These are phyloP conservation scores for Agapornis roseicollis DNA, from an alignment of 2,113 vertebrate genomes.

Conservation along the genomic window DNA sequence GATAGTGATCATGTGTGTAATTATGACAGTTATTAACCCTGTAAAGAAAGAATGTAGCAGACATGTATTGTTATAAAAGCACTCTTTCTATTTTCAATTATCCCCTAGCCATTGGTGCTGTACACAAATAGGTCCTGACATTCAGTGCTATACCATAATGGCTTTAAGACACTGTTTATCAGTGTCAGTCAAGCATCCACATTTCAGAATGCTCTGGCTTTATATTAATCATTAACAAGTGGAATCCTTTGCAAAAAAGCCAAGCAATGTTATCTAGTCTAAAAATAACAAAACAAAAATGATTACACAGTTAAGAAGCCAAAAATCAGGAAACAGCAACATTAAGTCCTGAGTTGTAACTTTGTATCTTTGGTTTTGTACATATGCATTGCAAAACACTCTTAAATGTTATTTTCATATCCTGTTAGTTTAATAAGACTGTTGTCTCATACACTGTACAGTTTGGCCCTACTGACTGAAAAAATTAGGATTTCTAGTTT, in stretches of 20 bases:
- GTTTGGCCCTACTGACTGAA: not conserved
- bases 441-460: not conserved
- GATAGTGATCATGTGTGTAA: not conserved
- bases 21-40: not conserved
- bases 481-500: not conserved
- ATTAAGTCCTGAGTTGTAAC: not conserved
- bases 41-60: not conserved
- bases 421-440: not conserved
- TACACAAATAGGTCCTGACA: not conserved
- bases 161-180: not conserved
- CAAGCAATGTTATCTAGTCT: not conserved
- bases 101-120: not conserved
- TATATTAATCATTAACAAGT: not conserved
- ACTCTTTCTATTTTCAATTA: not conserved
- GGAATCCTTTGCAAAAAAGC: not conserved
- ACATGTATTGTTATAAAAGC: not conserved
- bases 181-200: not conserved
- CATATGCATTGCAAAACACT: not conserved
- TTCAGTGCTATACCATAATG: not conserved
- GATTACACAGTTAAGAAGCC: not conserved
- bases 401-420: not conserved
- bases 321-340: not conserved
- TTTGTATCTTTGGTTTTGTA: not conserved
- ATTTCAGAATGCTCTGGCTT: not conserved
- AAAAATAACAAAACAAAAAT: not conserved